Evolutionary conservation across 2,888 invertebrate species (phyloP).

Genomic region (Tridacna gigas): DNA sequence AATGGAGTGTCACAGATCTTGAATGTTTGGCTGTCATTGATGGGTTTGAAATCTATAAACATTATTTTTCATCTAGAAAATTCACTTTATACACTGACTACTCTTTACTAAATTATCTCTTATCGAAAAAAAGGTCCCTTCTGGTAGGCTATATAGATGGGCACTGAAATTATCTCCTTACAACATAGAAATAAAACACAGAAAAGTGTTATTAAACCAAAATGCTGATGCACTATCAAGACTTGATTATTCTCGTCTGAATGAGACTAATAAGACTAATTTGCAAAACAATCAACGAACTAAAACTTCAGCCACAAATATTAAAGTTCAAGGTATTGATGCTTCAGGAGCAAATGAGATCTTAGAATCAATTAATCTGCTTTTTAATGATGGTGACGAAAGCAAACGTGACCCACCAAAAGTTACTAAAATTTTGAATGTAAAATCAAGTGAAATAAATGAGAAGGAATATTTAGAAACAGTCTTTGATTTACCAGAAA

Average conservation of each 20-base stretch:
- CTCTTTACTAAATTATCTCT: conserved; percentile 30
- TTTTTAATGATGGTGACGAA: conserved; percentile 27
- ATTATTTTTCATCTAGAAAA: conserved; percentile 45
- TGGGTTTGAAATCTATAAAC: conserved; percentile 47
- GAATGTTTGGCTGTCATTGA: conserved; percentile 61
- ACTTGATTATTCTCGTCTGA: conserved; percentile 34
- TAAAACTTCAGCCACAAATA: too few relatives aligned
- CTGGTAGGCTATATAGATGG: conserved; percentile 34
- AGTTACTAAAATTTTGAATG: conserved; percentile 7
- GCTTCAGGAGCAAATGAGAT: too few relatives aligned
- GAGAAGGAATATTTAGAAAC: too few relatives aligned
- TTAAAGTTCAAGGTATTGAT: too few relatives aligned
- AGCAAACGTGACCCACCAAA: background rate
- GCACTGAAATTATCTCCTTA: conserved; percentile 17
- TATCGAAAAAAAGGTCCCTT: conserved; percentile 26
- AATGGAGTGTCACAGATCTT: conserved; percentile 54
- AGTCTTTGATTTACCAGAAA: too few relatives aligned
- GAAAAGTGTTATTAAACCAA: conserved; percentile 15
- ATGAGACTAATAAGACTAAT: too few relatives aligned
- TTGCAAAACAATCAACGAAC: too few relatives aligned
- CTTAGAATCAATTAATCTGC: too few relatives aligned
- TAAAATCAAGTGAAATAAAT: too few relatives aligned
- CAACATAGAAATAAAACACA: conserved; percentile 31
- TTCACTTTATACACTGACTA: conserved; percentile 61
- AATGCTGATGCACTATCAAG: conserved; percentile 45